Conservation (phyloP, 2,797 vertebrate species). For the Melanitta fusca region DNA sequence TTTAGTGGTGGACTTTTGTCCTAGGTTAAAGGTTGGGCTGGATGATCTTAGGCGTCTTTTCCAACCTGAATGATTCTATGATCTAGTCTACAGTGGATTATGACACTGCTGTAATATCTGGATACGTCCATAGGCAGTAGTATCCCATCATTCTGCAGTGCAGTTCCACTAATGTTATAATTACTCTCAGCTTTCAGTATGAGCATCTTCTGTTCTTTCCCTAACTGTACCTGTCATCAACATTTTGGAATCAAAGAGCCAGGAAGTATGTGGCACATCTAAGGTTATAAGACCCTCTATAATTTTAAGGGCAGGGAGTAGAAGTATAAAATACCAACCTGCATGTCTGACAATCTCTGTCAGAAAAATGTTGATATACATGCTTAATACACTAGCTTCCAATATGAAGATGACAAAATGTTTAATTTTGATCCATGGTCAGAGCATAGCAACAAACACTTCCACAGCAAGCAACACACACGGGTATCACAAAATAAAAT, state of each 20-base stretch:
- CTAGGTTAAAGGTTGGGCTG: too few species aligned
- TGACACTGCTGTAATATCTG: not conserved
- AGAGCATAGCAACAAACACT: not conserved
- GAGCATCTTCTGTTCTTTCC: not conserved
- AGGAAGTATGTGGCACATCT: not conserved
- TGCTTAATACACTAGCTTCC: not conserved
- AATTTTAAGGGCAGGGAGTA: not conserved
- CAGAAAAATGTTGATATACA: not conserved
- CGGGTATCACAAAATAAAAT: not conserved
- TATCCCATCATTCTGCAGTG: not conserved
- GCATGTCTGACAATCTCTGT: not conserved
- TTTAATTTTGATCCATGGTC: not conserved
- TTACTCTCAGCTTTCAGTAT: not conserved
- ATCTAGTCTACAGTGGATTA: too few species aligned
- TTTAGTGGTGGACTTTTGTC: too few species aligned
- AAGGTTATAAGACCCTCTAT: not conserved
- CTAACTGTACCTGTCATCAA: not conserved
- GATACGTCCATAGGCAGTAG: not conserved
- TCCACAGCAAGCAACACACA: not conserved
- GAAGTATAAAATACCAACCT: not conserved
- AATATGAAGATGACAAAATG: not conserved
- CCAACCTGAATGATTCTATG: too few species aligned
- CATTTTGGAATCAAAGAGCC: not conserved
- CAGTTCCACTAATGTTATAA: not conserved
- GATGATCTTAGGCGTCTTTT: too few species aligned